These are phyloP conservation scores for Agrotis clavis DNA, from an alignment of 2,888 invertebrate species.

Conservation along the genomic window DNA sequence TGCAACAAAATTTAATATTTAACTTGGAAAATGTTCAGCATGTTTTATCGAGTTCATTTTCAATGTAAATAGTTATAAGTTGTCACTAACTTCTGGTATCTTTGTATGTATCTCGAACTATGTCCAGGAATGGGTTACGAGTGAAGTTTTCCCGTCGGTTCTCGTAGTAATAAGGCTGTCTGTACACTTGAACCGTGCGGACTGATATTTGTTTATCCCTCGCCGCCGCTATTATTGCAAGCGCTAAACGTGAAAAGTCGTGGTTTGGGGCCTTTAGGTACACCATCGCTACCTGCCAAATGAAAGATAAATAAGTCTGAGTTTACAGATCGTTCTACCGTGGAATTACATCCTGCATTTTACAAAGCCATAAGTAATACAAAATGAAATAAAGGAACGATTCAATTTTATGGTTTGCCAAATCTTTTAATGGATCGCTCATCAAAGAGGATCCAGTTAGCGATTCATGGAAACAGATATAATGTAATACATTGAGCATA, in stretches of 20 bases:
- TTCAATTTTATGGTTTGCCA: conserved; percentile 48
- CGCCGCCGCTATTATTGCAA: conserved; percentile 94
- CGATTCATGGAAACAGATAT: conserved; percentile 6
- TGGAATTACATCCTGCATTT: conserved; percentile 14
- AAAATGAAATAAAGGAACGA: conserved; percentile 25
- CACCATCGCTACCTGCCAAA: conserved; percentile 94
- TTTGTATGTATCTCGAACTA: conserved; percentile 95
- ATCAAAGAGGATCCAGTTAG: conserved; percentile 21
- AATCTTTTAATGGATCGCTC: conserved; percentile 30
- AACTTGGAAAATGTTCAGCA: neutral
- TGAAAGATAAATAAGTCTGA: conserved; percentile 31
- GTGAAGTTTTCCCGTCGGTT: conserved; percentile 93
- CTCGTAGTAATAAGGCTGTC: conserved; percentile 93
- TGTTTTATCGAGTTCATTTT: conserved; percentile 7
- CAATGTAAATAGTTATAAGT: conserved; percentile 27
- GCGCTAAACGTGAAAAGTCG: conserved; percentile 94
- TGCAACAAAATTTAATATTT: conserved; percentile 81
- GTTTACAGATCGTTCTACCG: conserved; percentile 3
- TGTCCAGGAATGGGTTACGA: conserved; percentile 96
- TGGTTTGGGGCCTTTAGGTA: conserved; percentile 95
- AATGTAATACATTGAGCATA: neutral
- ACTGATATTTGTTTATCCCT: conserved; percentile 93
- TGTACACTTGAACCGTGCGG: conserved; percentile 88
- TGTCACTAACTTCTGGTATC: conserved; percentile 96
- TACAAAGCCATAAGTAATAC: conserved; percentile 18